A percentile compares a stretch with the other conserved stretches of the same genome.
These are phyloP conservation scores for Carcharodon carcharias DNA, from an alignment of 2,797 vertebrate genomes.

Conservation along the genomic window DNA sequence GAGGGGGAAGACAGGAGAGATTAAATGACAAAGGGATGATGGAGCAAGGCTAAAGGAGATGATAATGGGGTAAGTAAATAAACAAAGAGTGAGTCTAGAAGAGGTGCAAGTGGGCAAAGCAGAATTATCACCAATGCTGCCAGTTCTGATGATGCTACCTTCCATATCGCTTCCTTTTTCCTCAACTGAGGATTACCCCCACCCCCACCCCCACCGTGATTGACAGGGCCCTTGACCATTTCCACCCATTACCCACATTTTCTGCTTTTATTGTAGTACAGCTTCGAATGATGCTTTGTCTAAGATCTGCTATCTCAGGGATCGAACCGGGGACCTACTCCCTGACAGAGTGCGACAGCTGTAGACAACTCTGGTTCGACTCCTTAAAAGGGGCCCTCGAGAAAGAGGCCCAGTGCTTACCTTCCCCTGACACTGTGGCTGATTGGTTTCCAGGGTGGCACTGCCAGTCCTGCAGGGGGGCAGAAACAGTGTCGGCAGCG, in stretches of 20 bases:
- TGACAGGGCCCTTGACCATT: background rate
- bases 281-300: background rate
- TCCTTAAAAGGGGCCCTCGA: background rate
- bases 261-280: too few relatives aligned
- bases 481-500: conserved; percentile 76
- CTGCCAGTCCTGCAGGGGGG: conserved; percentile 54
- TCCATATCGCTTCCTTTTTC: too few relatives aligned
- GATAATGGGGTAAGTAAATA: too few relatives aligned
- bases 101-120: too few relatives aligned
- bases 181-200: background rate
- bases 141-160: too few relatives aligned
- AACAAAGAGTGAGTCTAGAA: too few relatives aligned
- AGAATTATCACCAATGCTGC: too few relatives aligned
- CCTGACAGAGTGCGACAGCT: background rate
- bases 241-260: too few relatives aligned
- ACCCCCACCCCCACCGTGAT: background rate
- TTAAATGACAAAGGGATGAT: too few relatives aligned
- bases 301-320: background rate
- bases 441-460: conserved; percentile 37
- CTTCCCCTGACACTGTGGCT: background rate
- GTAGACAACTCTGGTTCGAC: background rate
- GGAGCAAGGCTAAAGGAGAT: too few relatives aligned
- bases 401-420: background rate
- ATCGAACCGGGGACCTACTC: background rate
- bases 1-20: too few relatives aligned